These are phyloP conservation scores for Lycorma delicatula DNA, from an alignment of 1,140 invertebrate genomes.

Conservation along the genomic window DNA sequence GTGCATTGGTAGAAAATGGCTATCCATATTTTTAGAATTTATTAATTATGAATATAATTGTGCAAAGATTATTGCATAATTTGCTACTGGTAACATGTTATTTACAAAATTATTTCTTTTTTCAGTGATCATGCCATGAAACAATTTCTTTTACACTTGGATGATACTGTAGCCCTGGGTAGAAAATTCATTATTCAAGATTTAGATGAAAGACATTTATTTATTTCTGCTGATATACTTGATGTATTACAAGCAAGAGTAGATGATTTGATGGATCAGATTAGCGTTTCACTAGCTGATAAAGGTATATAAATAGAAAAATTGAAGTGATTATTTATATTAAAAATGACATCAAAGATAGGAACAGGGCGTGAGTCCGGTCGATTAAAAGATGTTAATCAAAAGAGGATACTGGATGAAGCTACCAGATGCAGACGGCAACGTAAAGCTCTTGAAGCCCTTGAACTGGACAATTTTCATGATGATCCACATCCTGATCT, in stretches of 20 bases:
- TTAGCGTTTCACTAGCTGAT: conserved; percentile 80
- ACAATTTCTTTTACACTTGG: conserved; percentile 94
- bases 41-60: too few species aligned
- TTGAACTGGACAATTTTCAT: conserved; percentile 97
- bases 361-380: conserved; percentile 50
- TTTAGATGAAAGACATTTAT: conserved; percentile 91
- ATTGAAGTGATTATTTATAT: conserved; percentile 7
- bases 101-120: too few species aligned
- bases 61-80: too few species aligned
- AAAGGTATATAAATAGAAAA: conserved; percentile 46
- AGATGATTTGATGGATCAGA: conserved; percentile 94
- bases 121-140: conserved; percentile 97
- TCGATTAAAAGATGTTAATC: conserved; percentile 65
- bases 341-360: conserved; percentile 16
- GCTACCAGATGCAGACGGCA: conserved; percentile 73
- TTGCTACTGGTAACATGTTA: too few species aligned
- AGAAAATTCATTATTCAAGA: conserved; percentile 95
- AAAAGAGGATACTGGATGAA: conserved; percentile 79
- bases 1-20: too few species aligned
- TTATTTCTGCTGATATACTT: conserved; percentile 88
- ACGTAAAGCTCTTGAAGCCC: conserved; percentile 82
- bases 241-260: conserved; percentile 80
- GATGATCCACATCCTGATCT: conserved; percentile 96
- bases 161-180: conserved; percentile 87
- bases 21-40: too few species aligned